Evolutionary conservation across 2,888 invertebrate genomes (phyloP), one percentile per base, ranked within the genome.

Genomic region (Stramonita haemastoma): DNA sequence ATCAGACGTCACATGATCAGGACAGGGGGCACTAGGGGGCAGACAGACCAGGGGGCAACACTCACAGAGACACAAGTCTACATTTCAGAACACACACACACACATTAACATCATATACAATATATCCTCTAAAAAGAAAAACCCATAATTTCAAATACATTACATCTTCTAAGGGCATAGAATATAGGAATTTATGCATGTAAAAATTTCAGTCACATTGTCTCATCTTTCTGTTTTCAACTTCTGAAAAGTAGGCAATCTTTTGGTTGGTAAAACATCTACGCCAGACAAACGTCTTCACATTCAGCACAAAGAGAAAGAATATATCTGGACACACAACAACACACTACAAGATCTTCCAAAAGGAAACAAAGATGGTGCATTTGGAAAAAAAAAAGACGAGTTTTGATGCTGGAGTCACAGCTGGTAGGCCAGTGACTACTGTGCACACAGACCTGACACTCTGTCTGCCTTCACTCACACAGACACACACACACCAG

Each of bases 121-220:
- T 46, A 46, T 46, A 46, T 46, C 46, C 46, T 46, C 46, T 46
- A 46, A 46, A 46, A 46, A 46, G 46, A 46, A 46, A 46, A 46
- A 46, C 46, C 46, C 46, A 46, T 46, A 46, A 46, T 46, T 46
- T 26, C n/a, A 73, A 11, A 73, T 13, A 73, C n/a, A 0, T n/a
- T 73, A n/a, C 70, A 73, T 73, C n/a, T 73, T 73, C 73, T 73
- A 73, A 73, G n/a, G 73, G 73, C 73, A 73, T 29, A 73, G 73
- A 73, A n/a, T 26, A n/a, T n/a, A n/a, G 29, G 29, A 73, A n/a
- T 73, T 73, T 73, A 73, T 73, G 73, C 73, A 73, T 73, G 22
- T n/a, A n/a, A n/a, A 73, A 73, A n/a, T 73, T n/a, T n/a, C 26
- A 73, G 26, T 73, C 13, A 0, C 26, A 73, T 73, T n/a, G 11